Base-by-base conservation (phyloP, 2,797 vertebrate species). In the Micromesistius poutassou region DNA sequence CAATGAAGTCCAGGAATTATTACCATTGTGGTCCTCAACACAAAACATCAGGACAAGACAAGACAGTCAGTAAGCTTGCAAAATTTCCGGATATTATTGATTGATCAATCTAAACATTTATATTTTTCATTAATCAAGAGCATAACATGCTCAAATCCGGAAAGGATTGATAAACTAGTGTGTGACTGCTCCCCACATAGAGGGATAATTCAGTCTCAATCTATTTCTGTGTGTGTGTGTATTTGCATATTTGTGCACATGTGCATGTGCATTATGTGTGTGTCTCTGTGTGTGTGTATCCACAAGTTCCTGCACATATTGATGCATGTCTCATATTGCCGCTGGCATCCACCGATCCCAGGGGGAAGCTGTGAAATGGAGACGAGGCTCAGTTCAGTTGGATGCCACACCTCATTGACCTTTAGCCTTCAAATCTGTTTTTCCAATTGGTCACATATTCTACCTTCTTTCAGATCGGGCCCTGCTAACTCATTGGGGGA, bases 371-470 rank as follows among this genome's bases (percentile, higher is more conserved):
- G 78, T 90, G 88, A 88, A 88, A 93, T 87, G 76, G 87, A 93
- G 91, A 90, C 1, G 80, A 35, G 86, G 84, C 85, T 90, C 89
- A 85, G 79, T 82, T 73, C 75, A 85, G 87, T 89, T 81, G 84
- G 86, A 88, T 90, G 87, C 87, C 84, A 85, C 85, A 90, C 86
- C 86, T 91, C 83, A 83, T 89, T 91, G 92, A 90, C 90, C 92
- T 86, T 88, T 91, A 80, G 76, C 87, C 87, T 91, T 91, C 84
- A 77, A 87, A 85, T 91, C 77, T 72, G n/a, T 83, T 90, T 89
- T 91, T 90, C 89, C 89, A 89, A 91, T 92, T 91, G 87, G 86
- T 88, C 87, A 87, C 87, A 90, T 89, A 89, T 86, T 80, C 84
- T 78, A 80, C 75, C 71, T 81, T 81, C 81, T 79, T 82, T 85